Evolutionary conservation across 2,797 vertebrate genomes (phyloP).

Genomic region (Chanos chanos): DNA sequence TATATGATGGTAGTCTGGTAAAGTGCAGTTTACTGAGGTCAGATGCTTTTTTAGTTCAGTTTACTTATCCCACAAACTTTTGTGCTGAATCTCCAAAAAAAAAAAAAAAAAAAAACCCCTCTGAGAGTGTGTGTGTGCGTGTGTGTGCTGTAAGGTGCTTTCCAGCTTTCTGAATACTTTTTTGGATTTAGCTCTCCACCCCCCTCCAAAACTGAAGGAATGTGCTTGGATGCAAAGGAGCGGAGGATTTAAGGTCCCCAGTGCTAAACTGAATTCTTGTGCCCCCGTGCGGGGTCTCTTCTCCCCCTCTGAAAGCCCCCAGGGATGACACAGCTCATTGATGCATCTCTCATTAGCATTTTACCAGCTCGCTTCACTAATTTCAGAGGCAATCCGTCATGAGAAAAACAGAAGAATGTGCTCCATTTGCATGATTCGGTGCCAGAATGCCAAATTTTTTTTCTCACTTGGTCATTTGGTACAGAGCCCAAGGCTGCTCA

Average conservation of each 20-base stretch:
- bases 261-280: conserved; percentile 43
- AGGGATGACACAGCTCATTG: conserved; percentile 86
- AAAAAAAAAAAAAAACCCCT: too few species aligned
- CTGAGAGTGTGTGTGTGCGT: too few species aligned
- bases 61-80: conserved; percentile 22
- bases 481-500: conserved; percentile 63
- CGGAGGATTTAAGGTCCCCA: conserved; percentile 48
- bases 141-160: conserved; percentile 29
- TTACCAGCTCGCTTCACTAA: conserved; percentile 77
- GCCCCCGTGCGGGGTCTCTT: conserved; percentile 44
- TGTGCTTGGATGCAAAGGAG: conserved; percentile 46
- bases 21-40: neutral
- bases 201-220: conserved; percentile 52
- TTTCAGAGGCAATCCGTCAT: conserved; percentile 79
- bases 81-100: conserved; percentile 6
- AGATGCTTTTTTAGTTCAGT: neutral
- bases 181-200: conserved; percentile 28
- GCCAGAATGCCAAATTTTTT: conserved; percentile 76
- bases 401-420: conserved; percentile 84
- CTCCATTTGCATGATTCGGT: conserved; percentile 79
- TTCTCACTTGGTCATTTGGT: conserved; percentile 70
- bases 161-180: conserved; percentile 21
- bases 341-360: conserved; percentile 91
- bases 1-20: neutral
- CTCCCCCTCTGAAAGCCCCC: conserved; percentile 43